Evolutionary conservation across 2,888 invertebrate genomes (phyloP).

Genomic region (Hirudinaria manillensis): DNA sequence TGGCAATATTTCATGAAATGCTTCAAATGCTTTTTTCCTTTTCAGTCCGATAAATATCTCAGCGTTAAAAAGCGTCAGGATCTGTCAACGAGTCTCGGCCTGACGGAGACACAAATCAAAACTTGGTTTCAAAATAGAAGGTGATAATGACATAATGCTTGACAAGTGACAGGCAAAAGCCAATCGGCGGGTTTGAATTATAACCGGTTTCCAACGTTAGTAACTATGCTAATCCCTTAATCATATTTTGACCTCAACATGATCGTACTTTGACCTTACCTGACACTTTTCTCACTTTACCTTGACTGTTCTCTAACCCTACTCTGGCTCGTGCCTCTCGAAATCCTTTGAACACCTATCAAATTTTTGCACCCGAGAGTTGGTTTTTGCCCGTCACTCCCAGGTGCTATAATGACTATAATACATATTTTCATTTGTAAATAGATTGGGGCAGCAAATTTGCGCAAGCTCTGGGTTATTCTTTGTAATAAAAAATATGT

Average conservation of each 20-base stretch:
- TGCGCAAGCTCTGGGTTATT: too few relatives aligned
- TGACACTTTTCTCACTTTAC: not conserved
- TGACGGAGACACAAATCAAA: conserved; percentile 92
- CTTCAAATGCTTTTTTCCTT: not conserved
- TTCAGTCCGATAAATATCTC: conserved; percentile 81
- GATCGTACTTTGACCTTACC: not conserved
- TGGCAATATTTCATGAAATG: not conserved
- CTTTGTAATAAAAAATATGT: too few relatives aligned
- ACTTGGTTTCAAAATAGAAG: conserved; percentile 90
- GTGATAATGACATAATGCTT: conserved; percentile 42
- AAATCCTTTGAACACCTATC: too few relatives aligned
- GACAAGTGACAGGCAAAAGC: not conserved
- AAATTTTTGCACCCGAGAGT: too few relatives aligned
- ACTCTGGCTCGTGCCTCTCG: too few relatives aligned
- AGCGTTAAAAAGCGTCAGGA: conserved; percentile 92
- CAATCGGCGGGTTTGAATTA: not conserved
- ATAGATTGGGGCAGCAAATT: too few relatives aligned
- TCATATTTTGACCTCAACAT: conserved; percentile 1
- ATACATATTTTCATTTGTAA: too few relatives aligned
- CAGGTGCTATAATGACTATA: too few relatives aligned
- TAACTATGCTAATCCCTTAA: not conserved
- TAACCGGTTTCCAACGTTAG: too few relatives aligned
- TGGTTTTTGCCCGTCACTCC: too few relatives aligned
- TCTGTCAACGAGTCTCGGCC: conserved; percentile 75
- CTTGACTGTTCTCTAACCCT: not conserved